Conservation (phyloP, 2,888 invertebrate genomes). For the Drosophila incognita region DNA sequence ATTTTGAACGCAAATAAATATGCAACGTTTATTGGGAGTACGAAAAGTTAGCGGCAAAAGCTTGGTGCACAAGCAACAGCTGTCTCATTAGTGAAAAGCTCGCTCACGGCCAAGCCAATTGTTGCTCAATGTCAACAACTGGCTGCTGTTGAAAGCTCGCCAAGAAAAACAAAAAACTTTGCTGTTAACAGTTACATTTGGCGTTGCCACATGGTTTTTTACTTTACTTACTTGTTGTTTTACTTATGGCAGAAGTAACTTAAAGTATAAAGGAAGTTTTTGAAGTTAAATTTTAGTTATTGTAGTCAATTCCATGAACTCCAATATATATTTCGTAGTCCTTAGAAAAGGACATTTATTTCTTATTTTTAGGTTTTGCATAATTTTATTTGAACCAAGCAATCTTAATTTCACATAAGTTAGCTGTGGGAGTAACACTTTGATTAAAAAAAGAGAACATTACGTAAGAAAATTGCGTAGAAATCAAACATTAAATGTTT, state of each 20-base stretch:
- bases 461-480: not conserved
- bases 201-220: constrained; percentile 54
- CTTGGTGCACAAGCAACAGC: constrained; percentile 63
- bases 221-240: not conserved
- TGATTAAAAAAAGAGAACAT: not conserved
- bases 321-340: not conserved
- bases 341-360: not conserved
- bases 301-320: not conserved
- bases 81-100: constrained; percentile 56
- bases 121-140: constrained; percentile 42
- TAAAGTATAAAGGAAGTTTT: not conserved
- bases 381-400: not conserved
- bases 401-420: not conserved
- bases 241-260: not conserved
- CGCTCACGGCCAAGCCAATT: constrained; percentile 30
- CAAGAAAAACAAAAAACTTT: constrained; percentile 33
- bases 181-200: constrained; percentile 19
- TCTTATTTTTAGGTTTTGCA: not conserved
- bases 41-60: constrained; percentile 48
- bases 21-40: constrained; percentile 19
- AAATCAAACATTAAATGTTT: not conserved
- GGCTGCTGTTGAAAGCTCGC: not conserved
- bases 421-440: not conserved
- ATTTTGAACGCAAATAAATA: constrained; percentile 9
- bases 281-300: not conserved